Evolutionary conservation across 2,888 invertebrate genomes (phyloP), one percentile per base, ranked within the genome.

Genomic region (Trypoxylon attenuatum): DNA sequence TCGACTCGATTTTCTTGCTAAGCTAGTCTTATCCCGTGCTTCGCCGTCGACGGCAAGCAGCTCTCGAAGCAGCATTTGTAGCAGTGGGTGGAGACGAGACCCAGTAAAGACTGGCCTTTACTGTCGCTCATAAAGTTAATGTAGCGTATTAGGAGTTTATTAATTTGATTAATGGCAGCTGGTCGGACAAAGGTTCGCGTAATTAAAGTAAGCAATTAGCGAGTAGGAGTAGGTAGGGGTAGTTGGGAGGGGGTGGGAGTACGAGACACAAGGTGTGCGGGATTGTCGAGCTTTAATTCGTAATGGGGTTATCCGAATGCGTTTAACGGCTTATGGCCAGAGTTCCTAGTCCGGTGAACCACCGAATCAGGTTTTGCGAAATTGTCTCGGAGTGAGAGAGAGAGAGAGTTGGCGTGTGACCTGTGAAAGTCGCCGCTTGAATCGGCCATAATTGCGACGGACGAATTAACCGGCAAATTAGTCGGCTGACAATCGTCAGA

Each of bases 381-480:
- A 69, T 56, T 43, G 29, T 49, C 42, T 16, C 43, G 25, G 46
- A n/a, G n/a, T n/a, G n/a, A n/a, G n/a, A n/a, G n/a, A n/a, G n/a
- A n/a, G n/a, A n/a, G n/a, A n/a, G n/a, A n/a, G n/a, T n/a, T n/a
- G n/a, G n/a, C n/a, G n/a, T n/a, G 29, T 1, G n/a, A n/a, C 2
- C 29, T 10, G 23, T 38, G 56, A 68, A 65, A 72, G 61, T 70
- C 56, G 46, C 22, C 61, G 39, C 21, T n/a, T 53, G 62, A 71
- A 72, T 50, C 51, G 51, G 53, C 53, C 64, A 56, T 69, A 73
- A 78, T 78, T 78, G 69, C 70, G 71, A 64, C 53, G 73, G 68
- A 75, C 68, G 72, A 71, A 72, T 77, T 71, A 71, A 72, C 69
- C 70, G 67, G 68, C 69, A 79, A 82, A 82, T 82, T 79, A 80